Percentiles rank a stretch among this genome's conserved stretches.
phyloP scores from a whole-genome alignment of 1,140 invertebrate genomes.

The Melitaea cinxia region DNA sequence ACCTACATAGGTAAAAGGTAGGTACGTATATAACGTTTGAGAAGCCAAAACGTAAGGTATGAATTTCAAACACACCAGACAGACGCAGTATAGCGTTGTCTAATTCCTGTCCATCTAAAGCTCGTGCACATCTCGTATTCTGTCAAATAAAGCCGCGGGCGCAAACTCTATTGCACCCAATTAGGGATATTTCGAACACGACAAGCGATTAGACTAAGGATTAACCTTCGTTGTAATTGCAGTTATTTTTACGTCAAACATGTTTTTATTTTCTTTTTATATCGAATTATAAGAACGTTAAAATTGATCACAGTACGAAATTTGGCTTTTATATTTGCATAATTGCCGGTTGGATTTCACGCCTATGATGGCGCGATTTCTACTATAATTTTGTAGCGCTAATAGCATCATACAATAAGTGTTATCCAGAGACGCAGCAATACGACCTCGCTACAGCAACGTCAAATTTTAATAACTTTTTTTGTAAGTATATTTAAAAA shows the following conservation, averaged over 20 bases:
- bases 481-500: too few species aligned
- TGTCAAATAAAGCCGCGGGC: conserved; percentile 58
- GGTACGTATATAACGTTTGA: too few species aligned
- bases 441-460: too few species aligned
- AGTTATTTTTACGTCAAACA: conserved; percentile 50
- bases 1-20: too few species aligned
- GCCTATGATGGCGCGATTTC: conserved; percentile 23
- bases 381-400: conserved; percentile 5
- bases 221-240: conserved; percentile 49
- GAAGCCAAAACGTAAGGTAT: too few species aligned
- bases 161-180: conserved; percentile 55
- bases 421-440: neutral
- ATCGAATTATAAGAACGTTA: conserved; percentile 18
- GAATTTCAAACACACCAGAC: too few species aligned
- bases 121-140: conserved; percentile 57
- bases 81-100: conserved; percentile 12
- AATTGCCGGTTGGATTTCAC: conserved; percentile 24
- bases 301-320: conserved; percentile 30
- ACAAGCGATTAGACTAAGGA: conserved; percentile 46
- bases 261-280: conserved; percentile 36
- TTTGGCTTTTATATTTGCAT: conserved; percentile 29
- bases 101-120: conserved; percentile 54
- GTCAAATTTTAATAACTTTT: neutral
- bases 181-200: conserved; percentile 56
- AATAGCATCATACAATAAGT: neutral